Evolutionary conservation across 2,797 vertebrate genomes (phyloP).

Genomic region (Chaenodraco wilsoni): DNA sequence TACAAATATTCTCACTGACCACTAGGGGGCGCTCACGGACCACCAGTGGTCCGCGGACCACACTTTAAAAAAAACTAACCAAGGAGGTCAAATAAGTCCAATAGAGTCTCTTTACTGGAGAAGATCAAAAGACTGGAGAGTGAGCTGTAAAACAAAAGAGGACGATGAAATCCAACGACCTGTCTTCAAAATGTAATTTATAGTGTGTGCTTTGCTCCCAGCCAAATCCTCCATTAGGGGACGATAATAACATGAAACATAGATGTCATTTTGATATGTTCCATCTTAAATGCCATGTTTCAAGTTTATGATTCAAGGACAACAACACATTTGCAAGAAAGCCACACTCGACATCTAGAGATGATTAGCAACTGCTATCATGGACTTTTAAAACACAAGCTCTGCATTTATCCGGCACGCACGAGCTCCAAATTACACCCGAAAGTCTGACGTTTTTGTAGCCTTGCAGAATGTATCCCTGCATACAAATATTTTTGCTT

Average conservation of each 20-base stretch:
- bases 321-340: background rate
- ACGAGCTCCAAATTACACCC: background rate
- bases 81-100: background rate
- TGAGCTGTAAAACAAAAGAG: slow-evolving; percentile 14
- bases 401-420: background rate
- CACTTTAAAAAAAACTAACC: background rate
- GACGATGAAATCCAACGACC: slow-evolving; percentile 17
- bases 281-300: background rate
- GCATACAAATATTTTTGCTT: no score
- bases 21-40: no score
- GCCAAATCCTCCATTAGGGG: slow-evolving; percentile 23
- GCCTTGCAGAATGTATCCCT: background rate
- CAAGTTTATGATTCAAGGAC: background rate
- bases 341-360: background rate
- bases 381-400: background rate
- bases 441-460: background rate
- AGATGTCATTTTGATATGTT: background rate
- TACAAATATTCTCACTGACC: no score
- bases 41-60: no score
- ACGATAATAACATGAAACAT: background rate
- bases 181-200: slow-evolving; percentile 8
- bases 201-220: background rate
- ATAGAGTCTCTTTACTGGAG: background rate
- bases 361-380: background rate
- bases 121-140: slow-evolving; percentile 16